A percentile compares a stretch with the other conserved stretches of the same genome.
Conservation (phyloP, 2,888 invertebrate species). For the Enchytraeus crypticus region DNA sequence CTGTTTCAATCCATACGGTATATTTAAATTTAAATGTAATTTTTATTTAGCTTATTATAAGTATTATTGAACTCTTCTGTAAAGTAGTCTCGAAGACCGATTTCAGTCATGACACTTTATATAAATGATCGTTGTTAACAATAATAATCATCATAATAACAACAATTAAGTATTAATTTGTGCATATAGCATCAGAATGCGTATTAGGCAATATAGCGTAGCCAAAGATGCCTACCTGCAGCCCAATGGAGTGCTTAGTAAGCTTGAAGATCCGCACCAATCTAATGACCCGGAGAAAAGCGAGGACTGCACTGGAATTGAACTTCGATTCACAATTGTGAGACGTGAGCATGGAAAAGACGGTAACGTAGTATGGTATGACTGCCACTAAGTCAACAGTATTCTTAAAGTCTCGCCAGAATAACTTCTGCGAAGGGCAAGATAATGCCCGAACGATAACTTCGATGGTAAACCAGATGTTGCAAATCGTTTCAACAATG, state of each 20-base stretch:
- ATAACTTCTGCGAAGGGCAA: conserved; percentile 33
- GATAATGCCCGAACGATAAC: conserved; percentile 32
- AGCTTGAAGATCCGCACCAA: conserved; percentile 41
- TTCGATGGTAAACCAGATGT: conserved; percentile 45
- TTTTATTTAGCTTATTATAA: no score
- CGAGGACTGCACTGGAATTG: conserved; percentile 31
- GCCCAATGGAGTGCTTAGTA: conserved; percentile 39
- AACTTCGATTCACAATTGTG: conserved; percentile 25
- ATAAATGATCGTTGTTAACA: no score
- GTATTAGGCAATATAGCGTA: no score
- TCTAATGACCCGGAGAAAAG: conserved; percentile 33
- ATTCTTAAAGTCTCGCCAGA: conserved; percentile 35
- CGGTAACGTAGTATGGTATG: conserved; percentile 38
- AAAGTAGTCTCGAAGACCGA: no score
- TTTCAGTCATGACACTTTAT: no score
- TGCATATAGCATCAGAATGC: no score
- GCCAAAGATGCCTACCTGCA: no score
- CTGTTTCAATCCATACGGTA: no score
- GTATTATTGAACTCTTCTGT: no score
- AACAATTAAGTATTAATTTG: no score
- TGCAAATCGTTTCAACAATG: conserved; percentile 40
- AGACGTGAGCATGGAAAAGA: conserved; percentile 28
- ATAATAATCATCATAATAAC: no score
- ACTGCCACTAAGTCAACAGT: conserved; percentile 42
- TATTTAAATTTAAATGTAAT: no score